Conservation (phyloP, 2,797 vertebrate genomes). For the Gadopsis bispinosus region DNA sequence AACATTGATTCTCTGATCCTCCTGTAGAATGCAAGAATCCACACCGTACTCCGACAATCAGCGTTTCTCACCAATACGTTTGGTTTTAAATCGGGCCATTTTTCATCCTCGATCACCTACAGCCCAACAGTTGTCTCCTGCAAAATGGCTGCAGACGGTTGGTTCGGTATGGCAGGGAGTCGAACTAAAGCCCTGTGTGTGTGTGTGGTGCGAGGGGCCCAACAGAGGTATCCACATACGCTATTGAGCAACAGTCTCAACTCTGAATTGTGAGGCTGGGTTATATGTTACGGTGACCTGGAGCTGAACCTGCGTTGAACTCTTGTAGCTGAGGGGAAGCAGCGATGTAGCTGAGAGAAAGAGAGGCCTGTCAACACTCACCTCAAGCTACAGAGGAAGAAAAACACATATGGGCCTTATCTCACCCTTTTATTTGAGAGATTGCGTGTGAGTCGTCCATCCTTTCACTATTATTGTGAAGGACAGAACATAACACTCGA, state of each 20-base stretch:
- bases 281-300: conserved; percentile 54
- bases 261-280: conserved; percentile 34
- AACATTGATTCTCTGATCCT: conserved; percentile 6
- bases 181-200: conserved; percentile 6
- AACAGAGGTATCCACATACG: conserved; percentile 28
- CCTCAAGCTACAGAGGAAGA: conserved; percentile 48
- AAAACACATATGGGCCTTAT: conserved; percentile 60
- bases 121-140: conserved; percentile 20
- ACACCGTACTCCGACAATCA: not conserved
- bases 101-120: conserved; percentile 18
- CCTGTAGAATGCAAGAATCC: not conserved
- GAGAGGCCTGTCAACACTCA: conserved; percentile 67
- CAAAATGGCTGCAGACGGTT: conserved; percentile 35
- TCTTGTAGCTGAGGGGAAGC: conserved; percentile 45
- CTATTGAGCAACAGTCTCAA: conserved; percentile 35
- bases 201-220: conserved; percentile 35
- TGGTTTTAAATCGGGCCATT: not conserved
- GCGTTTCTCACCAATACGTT: not conserved
- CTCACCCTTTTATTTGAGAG: conserved; percentile 64
- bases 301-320: conserved; percentile 70
- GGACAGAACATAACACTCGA: conserved; percentile 26
- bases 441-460: conserved; percentile 28
- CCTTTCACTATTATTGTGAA: conserved; percentile 32
- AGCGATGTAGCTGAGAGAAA: conserved; percentile 49
- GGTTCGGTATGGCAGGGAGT: not conserved